These are phyloP conservation scores for Sebastes flavidus DNA, from an alignment of 2,797 vertebrate genomes.

Conservation along the genomic window DNA sequence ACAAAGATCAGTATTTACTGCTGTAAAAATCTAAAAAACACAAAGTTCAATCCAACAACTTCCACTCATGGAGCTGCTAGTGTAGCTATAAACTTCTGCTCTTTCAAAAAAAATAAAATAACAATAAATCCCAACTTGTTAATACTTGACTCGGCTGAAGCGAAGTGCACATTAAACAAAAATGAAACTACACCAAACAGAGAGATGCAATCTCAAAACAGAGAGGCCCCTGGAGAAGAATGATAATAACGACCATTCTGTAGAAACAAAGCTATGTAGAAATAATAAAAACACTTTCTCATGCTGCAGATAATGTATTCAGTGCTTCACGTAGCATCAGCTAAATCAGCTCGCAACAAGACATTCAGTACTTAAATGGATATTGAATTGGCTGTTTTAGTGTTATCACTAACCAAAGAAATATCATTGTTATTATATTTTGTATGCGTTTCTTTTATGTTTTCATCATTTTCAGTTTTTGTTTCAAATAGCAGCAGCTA, in stretches of 20 bases:
- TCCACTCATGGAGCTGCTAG: background rate
- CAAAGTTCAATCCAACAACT: background rate
- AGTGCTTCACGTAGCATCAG: slow-evolving; percentile 5
- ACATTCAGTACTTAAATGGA: background rate
- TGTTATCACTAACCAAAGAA: slow-evolving; percentile 3
- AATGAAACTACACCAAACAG: background rate
- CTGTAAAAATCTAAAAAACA: background rate
- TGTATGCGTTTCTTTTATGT: slow-evolving; percentile 28
- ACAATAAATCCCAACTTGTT: background rate
- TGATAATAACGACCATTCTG: background rate
- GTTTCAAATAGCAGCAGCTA: slow-evolving; percentile 18
- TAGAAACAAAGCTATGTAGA: background rate
- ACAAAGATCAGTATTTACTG: background rate
- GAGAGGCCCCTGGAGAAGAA: background rate
- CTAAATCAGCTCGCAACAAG: slow-evolving; percentile 8
- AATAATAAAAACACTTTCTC: slow-evolving; percentile 11
- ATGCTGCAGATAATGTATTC: slow-evolving; percentile 5
- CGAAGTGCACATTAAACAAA: slow-evolving; percentile 1
- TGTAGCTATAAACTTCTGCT: background rate
- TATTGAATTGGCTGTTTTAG: background rate
- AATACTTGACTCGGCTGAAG: background rate
- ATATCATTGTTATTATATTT: background rate
- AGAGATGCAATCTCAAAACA: background rate
- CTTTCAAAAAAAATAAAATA: background rate
- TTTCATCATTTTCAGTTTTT: slow-evolving; percentile 36